phyloP scores from a whole-genome alignment of 2,888 invertebrate species.

The Alsophila aescularia region DNA sequence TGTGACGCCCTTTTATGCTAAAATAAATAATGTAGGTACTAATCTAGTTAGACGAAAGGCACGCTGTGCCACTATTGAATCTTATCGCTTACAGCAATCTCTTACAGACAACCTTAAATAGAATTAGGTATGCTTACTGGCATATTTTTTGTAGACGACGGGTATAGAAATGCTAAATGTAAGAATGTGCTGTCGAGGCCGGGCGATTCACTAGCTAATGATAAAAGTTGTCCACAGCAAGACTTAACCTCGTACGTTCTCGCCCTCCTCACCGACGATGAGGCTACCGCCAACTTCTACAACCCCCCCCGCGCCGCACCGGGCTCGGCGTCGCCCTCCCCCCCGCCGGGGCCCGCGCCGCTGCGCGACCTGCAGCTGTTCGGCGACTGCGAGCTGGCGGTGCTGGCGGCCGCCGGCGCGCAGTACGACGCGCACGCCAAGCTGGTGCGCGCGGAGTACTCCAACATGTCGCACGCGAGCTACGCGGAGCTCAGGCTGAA shows the following conservation, averaged over 20 bases:
- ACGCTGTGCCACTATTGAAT: too few relatives aligned
- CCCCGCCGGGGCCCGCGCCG: constrained; percentile 44
- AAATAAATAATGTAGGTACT: too few relatives aligned
- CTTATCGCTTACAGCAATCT: too few relatives aligned
- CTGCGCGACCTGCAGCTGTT: constrained; percentile 69
- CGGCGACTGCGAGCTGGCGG: constrained; percentile 75
- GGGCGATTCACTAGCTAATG: too few relatives aligned
- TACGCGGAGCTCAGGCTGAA: constrained; percentile 70
- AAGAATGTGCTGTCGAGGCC: too few relatives aligned
- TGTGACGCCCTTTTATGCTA: too few relatives aligned
- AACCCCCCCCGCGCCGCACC: constrained; percentile 26
- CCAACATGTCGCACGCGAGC: constrained; percentile 55
- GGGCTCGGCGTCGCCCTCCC: constrained; percentile 16
- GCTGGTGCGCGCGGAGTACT: constrained; percentile 71
- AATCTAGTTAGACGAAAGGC: too few relatives aligned
- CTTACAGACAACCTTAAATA: too few relatives aligned
- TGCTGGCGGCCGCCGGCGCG: constrained; percentile 65
- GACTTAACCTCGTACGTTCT: constrained; percentile 72
- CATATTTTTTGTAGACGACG: too few relatives aligned
- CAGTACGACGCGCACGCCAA: constrained; percentile 72
- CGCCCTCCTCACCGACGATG: constrained; percentile 74
- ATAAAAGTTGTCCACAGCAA: constrained; percentile 52
- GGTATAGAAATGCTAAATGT: too few relatives aligned
- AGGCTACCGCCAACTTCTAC: constrained; percentile 56
- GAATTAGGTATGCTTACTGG: too few relatives aligned